Conservation (phyloP, 2,113 vertebrate genomes). For the Gambusia holbrooki region DNA sequence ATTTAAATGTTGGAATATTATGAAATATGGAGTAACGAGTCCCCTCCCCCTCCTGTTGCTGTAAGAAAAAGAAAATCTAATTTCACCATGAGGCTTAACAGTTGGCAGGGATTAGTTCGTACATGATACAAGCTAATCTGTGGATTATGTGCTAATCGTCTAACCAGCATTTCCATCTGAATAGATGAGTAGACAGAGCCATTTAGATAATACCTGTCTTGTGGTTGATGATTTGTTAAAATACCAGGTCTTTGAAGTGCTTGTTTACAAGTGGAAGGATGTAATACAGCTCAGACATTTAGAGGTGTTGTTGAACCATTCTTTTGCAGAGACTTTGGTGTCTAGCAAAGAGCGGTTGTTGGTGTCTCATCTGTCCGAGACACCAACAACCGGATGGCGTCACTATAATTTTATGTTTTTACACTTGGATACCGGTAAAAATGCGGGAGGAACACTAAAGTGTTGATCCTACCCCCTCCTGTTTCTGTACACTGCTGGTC, state of each 20-base stretch:
- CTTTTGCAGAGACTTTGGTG: background rate
- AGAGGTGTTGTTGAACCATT: background rate
- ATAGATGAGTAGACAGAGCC: background rate
- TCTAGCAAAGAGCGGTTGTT: background rate
- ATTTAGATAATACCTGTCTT: background rate
- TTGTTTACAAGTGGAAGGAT: background rate
- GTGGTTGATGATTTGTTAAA: background rate
- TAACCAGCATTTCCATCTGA: background rate
- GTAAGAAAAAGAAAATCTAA: background rate
- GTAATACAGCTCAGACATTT: background rate
- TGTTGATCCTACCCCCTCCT: no score
- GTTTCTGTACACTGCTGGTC: no score
- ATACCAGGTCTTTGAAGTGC: background rate
- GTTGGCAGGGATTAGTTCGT: background rate
- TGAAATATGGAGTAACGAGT: background rate
- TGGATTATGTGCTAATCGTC: background rate
- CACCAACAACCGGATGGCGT: no score
- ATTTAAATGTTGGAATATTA: background rate
- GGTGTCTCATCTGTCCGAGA: background rate
- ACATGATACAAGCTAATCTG: background rate
- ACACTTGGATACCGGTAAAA: no score
- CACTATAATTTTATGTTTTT: background rate
- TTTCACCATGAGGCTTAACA: background rate
- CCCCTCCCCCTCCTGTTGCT: background rate
- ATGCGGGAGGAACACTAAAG: no score